A percentile compares a stretch with the other conserved stretches of the same genome.
Conservation (phyloP, 2,113 vertebrate species). For the Megalops atlanticus region DNA sequence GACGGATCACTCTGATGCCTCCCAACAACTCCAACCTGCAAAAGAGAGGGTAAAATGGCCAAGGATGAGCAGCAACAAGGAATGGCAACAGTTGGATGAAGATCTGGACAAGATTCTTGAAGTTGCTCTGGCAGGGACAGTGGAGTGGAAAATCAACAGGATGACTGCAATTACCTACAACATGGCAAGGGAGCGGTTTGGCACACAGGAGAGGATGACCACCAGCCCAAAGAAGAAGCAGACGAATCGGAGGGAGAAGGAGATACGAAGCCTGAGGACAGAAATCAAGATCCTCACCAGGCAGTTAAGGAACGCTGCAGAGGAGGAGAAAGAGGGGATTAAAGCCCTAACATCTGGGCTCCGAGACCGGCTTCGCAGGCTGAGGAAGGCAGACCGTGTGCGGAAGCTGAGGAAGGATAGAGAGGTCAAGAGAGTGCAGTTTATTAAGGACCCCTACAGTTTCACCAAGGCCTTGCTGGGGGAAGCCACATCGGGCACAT, state of each 20-base stretch:
- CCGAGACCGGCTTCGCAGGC: background rate
- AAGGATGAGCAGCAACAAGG: constrained; percentile 17
- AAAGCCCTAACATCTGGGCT: background rate
- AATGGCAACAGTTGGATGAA: constrained; percentile 25
- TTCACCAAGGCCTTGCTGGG: background rate
- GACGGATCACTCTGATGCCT: constrained; percentile 19
- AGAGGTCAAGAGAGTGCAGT: background rate
- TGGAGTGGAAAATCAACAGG: constrained; percentile 21
- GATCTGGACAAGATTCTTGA: constrained; percentile 16
- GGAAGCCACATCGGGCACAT: background rate
- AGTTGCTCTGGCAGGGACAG: constrained; percentile 20
- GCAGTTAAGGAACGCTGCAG: constrained; percentile 31
- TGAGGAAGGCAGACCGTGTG: background rate
- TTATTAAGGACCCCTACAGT: background rate
- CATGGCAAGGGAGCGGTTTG: constrained; percentile 12
- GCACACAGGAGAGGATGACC: background rate
- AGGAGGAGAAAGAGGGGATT: background rate
- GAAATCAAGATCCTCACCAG: background rate
- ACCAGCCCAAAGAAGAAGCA: background rate
- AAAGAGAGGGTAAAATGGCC: constrained; percentile 24
- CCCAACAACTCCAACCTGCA: constrained; percentile 14
- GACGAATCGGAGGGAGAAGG: background rate
- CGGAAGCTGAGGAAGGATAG: background rate
- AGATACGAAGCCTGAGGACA: background rate
- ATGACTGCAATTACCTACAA: constrained; percentile 3